Evolutionary conservation across 37 sponge, comb jelly and placozoan species (phyloP), one percentile per base, ranked within the genome.

Genomic region (Theonella swinhoei): DNA sequence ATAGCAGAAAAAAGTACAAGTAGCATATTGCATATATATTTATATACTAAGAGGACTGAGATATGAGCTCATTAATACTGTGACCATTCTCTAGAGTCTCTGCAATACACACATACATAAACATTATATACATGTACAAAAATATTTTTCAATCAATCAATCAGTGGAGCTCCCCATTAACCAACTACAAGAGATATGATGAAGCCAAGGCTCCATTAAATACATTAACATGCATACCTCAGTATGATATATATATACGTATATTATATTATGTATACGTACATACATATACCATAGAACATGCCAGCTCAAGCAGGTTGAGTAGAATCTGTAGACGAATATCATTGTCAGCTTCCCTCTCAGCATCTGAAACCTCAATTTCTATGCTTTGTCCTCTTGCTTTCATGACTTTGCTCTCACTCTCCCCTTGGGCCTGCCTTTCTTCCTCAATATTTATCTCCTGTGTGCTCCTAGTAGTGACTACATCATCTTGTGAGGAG

Each of bases 241-340:
- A 20, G 60, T 19, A 19, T 58, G 19, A 11, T 58, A 11, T 19
- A 11, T 58, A 11, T 58, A 58, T 19, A 20, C 11, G 19, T 58
- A 67, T 25, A 14, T 25, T 25, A 25, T 25, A 9, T 17, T 37
- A 11, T 72, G 19, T n/a, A 72, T 34, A 17, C 4, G 25, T 28
- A 11, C 20, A 25, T 20, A 42, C 24, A 20, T 73, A 85, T 62
- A 89, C 93, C 90, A 89, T 89, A 2, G 80, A 63, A 75, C 90
- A 87, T 24, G 94, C 90, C 60, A 89, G 76, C 64, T 83, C 61
- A 28, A 93, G 47, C 1, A 93, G 77, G 2, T 38, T 26, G 31
- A 83, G 67, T 29, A 89, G 60, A 23, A 93, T 69, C 24, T 65
- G 64, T 2, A 60, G 26, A 24, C 90, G 65, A 28, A 43, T n/a